Base-by-base conservation (phyloP, 1,140 invertebrate genomes). In the Hylaeus volcanicus region DNA sequence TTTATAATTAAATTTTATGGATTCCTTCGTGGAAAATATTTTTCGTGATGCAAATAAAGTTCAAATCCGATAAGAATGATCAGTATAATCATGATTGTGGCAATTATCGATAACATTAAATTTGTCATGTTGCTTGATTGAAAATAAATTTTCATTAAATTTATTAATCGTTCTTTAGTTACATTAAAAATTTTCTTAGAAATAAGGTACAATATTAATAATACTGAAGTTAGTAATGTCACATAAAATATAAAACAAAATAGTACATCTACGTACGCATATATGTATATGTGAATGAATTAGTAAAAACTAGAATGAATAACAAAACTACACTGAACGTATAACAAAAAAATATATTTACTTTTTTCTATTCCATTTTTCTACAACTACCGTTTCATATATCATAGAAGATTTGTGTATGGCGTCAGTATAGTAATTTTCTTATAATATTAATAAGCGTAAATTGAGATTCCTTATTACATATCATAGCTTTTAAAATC, bases 31-130 rank as follows among this genome's bases (percentile, higher is more conserved):
- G 83, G 76, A 87, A 92, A 92, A 81, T 92, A 92, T 45, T 45
- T 85, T 26, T 92, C 91, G 43, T 83, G 86, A 74, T 92, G 90
- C 55, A 89, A 78, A 79, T 91, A 91, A 77, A 91, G 77, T 88
- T 92, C 91, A 39, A 88, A 82, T 74, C 60, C 86, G 45, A 92
- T 78, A 37, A 92, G 81, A 73, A 89, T 61, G n/a, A 89, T 1
- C 12, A 91, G 56, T 65, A 91, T 83, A 45, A 87, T 71, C 26
- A 90, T 51, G 6, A 76, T 45, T 48, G 77, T 63, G 51, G 43
- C 39, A 11, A 88, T 61, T 74, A 84, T 80, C 45, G 81, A 81
- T 43, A 83, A 90, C 48, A 89, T 85, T 39, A 76, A 75, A 66
- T 86, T 73, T 68, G 68, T 71, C 79, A 90, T 88, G 8, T 73